Base-by-base conservation (phyloP, 2,888 invertebrate species). In the Altica lythri region DNA sequence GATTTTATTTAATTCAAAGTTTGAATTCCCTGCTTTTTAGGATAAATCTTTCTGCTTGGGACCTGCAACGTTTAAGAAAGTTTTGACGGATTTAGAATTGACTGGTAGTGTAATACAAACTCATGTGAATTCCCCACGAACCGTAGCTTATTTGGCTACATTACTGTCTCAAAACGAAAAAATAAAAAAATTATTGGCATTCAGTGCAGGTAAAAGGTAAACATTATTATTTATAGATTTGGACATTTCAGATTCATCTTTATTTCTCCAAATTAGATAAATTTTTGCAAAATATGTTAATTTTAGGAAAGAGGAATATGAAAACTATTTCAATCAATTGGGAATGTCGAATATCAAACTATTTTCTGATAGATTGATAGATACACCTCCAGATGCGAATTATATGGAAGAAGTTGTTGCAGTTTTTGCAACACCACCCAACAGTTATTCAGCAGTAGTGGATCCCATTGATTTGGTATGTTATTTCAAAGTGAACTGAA, bases 41-140 rank as follows among this genome's bases (percentile, higher is more conserved):
- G 90, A 91, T 69, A 83, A 88, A 52, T 88, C 90, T 14, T 86
- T 90, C 69, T 90, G 90, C 64, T 79, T 89, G 61, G 92, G 90
- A 1, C 89, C 91, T 0, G 90, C 90, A 0, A 83, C 88, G 1
- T 78, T 91, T 56, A 85, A 85, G 44, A 84, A 85, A 59, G 81
- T 89, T 0, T 78, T 90, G n/a, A 81, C 83, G 0, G 79, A 80
- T 6, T 78, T 83, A 59, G 80, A 84, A 40, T 75, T 91, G 1
- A 81, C 83, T 8, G 92, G 92, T 1, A 86, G 86, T 14, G 86
- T 92, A 0, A 83, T 90, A 0, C 86, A 90, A 68, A 90, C 90
- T 0, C 91, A 92, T 67, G 83, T 90, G 0, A 84, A 86, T 0
- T 90, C 90, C 0, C 90, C 90, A 0, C 81, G 90, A 4, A 86